Base-by-base conservation (phyloP, 2,797 vertebrate species). In the Dermochelys coriacea region DNA sequence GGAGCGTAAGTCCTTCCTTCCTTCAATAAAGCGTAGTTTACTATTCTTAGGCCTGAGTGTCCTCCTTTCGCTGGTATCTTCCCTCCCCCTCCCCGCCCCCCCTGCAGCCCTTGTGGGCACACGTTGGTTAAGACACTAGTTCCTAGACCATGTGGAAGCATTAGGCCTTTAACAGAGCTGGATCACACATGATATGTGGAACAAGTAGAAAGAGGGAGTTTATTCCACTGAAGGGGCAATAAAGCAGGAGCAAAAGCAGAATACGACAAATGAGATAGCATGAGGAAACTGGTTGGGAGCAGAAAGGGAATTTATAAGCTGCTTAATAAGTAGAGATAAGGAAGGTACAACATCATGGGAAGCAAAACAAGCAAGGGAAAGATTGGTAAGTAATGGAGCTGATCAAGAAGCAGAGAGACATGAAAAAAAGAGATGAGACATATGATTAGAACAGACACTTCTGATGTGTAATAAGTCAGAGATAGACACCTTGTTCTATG, bases 321-420 rank as follows among this genome's bases (percentile, higher is more conserved):
- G 64, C 37, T 55, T 29, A 9, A 57, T 16, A 51, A 88, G 54
- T 2, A 50, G 29, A 47, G 27, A 23, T 52, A 47, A 54, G 49
- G 50, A 25, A 88, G 47, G 18, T 6, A 61, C 37, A 74, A 5
- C 2, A 51, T n/a, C 18, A 79, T 0, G 45, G 15, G 12, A 1
- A 84, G 12, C 3, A 90, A 91, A 92, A 41, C 23, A 81, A 41
- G 52, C 45, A 86, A 77, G 54, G 50, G 11, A 5, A 9, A 95
- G 45, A 90, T 87, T 81, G 2, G 10, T 83, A 45, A 21, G 8
- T 5, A 92, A 64, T 29, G 7, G 87, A 89, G 49, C 19, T 88
- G 47, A 64, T 19, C 34, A 92, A 82, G 6, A 31, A 57, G 5
- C 59, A 59, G 12, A 82, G 16, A 85, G 4, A 54, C 5, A 64